Percentiles rank a stretch among this genome's conserved stretches.
Conservation (phyloP, 2,113 vertebrate genomes). For the Malurus alboscapulatus region DNA sequence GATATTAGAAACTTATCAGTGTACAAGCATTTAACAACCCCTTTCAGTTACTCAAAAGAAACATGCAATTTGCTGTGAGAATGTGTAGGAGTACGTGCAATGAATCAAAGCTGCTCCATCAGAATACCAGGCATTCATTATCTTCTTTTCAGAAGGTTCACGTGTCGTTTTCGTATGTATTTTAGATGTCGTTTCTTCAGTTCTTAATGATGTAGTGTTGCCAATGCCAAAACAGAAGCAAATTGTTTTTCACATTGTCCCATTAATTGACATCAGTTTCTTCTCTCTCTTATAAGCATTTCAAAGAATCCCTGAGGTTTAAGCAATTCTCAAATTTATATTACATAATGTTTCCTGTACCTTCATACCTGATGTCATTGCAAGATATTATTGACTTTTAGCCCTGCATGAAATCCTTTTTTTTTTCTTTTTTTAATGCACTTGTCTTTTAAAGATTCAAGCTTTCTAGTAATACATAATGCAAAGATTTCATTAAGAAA, state of each 20-base stretch:
- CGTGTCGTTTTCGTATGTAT: neutral
- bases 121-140: neutral
- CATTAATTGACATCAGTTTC: neutral
- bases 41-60: neutral
- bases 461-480: neutral
- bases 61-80: neutral
- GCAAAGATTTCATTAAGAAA: neutral
- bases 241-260: neutral
- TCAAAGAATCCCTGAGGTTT: neutral
- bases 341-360: neutral
- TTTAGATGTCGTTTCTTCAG: neutral
- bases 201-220: neutral
- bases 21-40: neutral
- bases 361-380: neutral
- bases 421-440: no score
- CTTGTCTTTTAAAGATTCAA: neutral
- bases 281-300: neutral
- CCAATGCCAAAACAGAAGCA: neutral
- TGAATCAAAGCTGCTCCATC: neutral
- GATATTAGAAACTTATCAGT: neutral
- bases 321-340: neutral
- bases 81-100: neutral
- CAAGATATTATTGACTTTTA: neutral
- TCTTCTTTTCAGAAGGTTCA: neutral
- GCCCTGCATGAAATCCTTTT: accelerated